Conservation (phyloP, 2,888 invertebrate species). For the Lepidochitona cinerea region DNA sequence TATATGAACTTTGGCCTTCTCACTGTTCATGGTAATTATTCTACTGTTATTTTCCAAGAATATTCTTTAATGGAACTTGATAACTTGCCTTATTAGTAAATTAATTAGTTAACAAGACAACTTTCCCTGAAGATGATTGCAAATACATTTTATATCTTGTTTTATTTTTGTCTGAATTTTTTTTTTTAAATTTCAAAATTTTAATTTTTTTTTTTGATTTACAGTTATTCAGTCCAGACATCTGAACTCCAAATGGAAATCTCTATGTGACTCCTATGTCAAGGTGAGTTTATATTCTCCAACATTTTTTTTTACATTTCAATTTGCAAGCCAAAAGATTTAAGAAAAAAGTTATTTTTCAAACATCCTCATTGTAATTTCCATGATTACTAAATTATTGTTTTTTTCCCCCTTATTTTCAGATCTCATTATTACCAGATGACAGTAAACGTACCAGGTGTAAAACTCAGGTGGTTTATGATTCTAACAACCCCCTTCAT, state of each 20-base stretch:
- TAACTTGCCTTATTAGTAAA: no score
- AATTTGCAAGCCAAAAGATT: no score
- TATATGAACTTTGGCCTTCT: constrained; percentile 66
- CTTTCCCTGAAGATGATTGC: no score
- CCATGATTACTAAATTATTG: not conserved
- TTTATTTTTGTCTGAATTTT: no score
- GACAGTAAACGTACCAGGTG: constrained; percentile 57
- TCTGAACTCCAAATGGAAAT: constrained; percentile 50
- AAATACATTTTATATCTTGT: no score
- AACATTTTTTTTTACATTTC: no score
- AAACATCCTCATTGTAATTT: no score
- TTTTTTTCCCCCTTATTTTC: not conserved
- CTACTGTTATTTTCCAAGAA: no score
- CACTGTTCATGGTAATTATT: constrained; percentile 58
- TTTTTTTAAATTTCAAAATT: no score
- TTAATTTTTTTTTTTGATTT: constrained; percentile 18
- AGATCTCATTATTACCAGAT: constrained; percentile 65
- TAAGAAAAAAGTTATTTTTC: not conserved
- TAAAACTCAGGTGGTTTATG: constrained; percentile 54
- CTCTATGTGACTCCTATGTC: constrained; percentile 55
- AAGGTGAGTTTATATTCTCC: constrained; percentile 52
- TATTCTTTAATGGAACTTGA: no score
- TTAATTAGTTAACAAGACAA: no score
- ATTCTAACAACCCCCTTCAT: constrained; percentile 62
- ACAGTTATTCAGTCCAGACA: constrained; percentile 57